These are phyloP conservation scores for Electrophaes corylata DNA, from an alignment of 2,888 invertebrate species.

Conservation along the genomic window DNA sequence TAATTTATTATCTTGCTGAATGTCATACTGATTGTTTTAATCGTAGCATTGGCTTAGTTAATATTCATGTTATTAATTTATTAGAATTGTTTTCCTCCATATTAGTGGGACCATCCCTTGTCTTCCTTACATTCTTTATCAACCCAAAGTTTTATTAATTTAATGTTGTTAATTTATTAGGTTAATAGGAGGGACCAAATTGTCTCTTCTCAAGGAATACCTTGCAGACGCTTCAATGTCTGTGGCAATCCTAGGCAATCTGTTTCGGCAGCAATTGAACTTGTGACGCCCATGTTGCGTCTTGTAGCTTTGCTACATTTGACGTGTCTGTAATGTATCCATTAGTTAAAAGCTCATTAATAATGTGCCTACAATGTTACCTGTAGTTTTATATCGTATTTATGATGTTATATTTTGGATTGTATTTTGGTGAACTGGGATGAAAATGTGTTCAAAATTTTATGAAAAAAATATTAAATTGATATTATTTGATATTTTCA, in stretches of 20 bases:
- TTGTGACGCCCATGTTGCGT: neutral
- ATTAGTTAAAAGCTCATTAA: slow-evolving; percentile 75
- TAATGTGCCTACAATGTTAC: slow-evolving; percentile 83
- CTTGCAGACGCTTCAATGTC: slow-evolving; percentile 12
- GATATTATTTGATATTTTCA: slow-evolving; percentile 80
- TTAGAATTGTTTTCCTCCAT: slow-evolving; percentile 54
- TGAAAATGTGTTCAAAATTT: slow-evolving; percentile 79
- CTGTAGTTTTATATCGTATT: slow-evolving; percentile 76
- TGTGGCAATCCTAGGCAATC: neutral
- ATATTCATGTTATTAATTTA: slow-evolving; percentile 65
- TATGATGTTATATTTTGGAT: slow-evolving; percentile 65
- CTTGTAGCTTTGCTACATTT: neutral
- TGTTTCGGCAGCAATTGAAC: slow-evolving; percentile 2
- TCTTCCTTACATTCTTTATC: slow-evolving; percentile 74
- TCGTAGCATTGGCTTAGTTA: slow-evolving; percentile 49
- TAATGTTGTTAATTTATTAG: slow-evolving; percentile 76
- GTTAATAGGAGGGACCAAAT: slow-evolving; percentile 47
- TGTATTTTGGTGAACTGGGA: slow-evolving; percentile 68
- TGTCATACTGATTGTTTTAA: slow-evolving; percentile 39
- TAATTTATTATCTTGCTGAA: slow-evolving; percentile 45
- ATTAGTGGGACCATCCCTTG: slow-evolving; percentile 71
- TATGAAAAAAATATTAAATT: slow-evolving; percentile 52
- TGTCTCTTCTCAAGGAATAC: slow-evolving; percentile 18
- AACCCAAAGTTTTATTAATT: slow-evolving; percentile 78
- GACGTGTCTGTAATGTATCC: slow-evolving; percentile 42